Percentiles rank a stretch among this genome's conserved stretches.
Evolutionary conservation across 2,113 vertebrate species (phyloP).

Genomic region (Mugil cephalus): DNA sequence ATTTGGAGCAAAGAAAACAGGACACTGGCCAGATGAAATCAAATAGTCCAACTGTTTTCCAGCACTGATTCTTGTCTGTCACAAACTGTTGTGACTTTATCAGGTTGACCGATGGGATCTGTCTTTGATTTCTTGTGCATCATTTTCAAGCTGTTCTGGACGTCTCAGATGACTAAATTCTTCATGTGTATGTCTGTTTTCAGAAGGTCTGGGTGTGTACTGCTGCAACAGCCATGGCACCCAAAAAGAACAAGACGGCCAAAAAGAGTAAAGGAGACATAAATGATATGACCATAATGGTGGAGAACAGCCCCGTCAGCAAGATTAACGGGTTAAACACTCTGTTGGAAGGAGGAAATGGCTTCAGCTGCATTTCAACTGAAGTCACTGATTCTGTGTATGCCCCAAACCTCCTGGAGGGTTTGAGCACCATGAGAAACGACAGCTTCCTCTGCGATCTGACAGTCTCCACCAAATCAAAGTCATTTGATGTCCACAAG

Average conservation of each 20-base stretch:
- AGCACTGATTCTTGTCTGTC: neutral
- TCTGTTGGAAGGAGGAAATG: constrained; percentile 93
- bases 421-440: constrained; percentile 93
- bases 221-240: constrained; percentile 93
- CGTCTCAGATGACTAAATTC: constrained; percentile 6
- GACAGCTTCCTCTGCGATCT: constrained; percentile 97
- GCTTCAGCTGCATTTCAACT: constrained; percentile 95
- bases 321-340: constrained; percentile 94
- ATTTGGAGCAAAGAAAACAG: neutral
- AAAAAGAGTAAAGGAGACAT: constrained; percentile 95
- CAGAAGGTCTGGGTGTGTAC: constrained; percentile 87
- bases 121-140: neutral
- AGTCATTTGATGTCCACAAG: constrained; percentile 95
- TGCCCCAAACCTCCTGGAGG: constrained; percentile 94
- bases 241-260: constrained; percentile 95
- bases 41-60: too few species aligned
- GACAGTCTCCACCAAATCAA: constrained; percentile 94
- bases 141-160: neutral
- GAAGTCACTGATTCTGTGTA: constrained; percentile 92
- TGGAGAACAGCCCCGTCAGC: constrained; percentile 92
- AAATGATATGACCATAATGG: constrained; percentile 93
- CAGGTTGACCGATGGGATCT: neutral
- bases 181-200: constrained; percentile 38
- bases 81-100: neutral
- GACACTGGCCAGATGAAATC: too few species aligned